Evolutionary conservation across 2,888 invertebrate genomes (phyloP).

Genomic region (Erpobdella octoculata): DNA sequence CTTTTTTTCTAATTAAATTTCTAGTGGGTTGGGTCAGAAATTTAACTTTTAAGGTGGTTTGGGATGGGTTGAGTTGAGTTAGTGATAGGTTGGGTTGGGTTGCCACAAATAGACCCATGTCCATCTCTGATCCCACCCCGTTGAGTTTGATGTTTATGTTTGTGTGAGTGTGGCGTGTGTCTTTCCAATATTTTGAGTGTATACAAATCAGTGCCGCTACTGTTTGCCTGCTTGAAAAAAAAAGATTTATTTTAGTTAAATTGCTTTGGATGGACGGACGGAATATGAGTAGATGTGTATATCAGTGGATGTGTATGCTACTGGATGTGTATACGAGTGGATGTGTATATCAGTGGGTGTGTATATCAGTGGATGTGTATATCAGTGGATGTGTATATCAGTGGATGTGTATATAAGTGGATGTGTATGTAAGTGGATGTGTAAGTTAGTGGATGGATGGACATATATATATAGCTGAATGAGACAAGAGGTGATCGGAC

Average conservation of each 20-base stretch:
- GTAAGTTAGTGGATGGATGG: neutral
- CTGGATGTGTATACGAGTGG: too few species aligned
- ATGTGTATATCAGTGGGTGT: conserved; percentile 19
- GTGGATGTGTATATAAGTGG: conserved; percentile 9
- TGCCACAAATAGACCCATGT: too few species aligned
- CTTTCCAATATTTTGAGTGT: neutral
- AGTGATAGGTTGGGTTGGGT: too few species aligned
- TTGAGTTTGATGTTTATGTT: too few species aligned
- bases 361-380: conserved; percentile 13
- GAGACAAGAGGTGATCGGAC: neutral
- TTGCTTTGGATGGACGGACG: neutral
- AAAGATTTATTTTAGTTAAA: neutral
- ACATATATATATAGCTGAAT: neutral
- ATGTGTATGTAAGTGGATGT: neutral
- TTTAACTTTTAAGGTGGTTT: too few species aligned
- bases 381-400: conserved; percentile 9
- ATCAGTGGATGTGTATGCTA: neutral
- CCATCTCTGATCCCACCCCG: too few species aligned
- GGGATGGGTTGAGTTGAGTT: too few species aligned
- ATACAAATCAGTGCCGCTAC: neutral
- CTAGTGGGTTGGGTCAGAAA: too few species aligned
- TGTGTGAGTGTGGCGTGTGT: neutral
- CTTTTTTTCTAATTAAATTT: too few species aligned
- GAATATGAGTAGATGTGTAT: neutral
- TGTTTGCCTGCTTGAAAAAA: neutral